Evolutionary conservation across 2,113 vertebrate species (phyloP).

Genomic region (Carassius gibelio): DNA sequence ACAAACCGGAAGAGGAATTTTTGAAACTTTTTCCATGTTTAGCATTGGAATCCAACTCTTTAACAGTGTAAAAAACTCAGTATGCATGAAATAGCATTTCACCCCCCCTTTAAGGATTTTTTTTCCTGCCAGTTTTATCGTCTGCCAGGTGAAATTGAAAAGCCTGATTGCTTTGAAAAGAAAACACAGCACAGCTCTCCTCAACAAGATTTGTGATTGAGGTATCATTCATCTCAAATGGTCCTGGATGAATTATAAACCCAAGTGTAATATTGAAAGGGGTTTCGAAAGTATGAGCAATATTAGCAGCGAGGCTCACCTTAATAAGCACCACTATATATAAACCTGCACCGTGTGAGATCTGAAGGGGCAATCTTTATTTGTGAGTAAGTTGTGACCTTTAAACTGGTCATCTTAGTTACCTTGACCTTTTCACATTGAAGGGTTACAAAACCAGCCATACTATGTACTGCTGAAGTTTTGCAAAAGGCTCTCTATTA

Average conservation of each 20-base stretch:
- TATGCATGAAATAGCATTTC: too few relatives aligned
- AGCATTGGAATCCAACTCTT: too few relatives aligned
- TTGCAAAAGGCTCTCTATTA: constrained; percentile 63
- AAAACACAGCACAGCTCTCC: neutral
- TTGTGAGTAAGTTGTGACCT: constrained; percentile 61
- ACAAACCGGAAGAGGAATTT: too few relatives aligned
- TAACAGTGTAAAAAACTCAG: too few relatives aligned
- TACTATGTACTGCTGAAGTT: constrained; percentile 61
- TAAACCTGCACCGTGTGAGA: neutral
- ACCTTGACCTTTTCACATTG: constrained; percentile 70
- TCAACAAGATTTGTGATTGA: neutral
- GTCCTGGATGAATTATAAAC: neutral
- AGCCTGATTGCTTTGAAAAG: neutral
- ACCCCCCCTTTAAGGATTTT: too few relatives aligned
- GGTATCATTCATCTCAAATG: neutral
- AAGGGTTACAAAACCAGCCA: constrained; percentile 54
- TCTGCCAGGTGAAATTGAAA: neutral
- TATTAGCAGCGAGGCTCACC: neutral
- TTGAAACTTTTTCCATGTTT: too few relatives aligned
- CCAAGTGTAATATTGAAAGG: neutral
- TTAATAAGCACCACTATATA: neutral
- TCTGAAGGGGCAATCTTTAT: constrained; percentile 49
- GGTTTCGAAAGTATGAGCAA: neutral
- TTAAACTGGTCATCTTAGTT: constrained; percentile 60
- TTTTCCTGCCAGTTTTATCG: neutral